Percentiles rank a stretch among this genome's conserved stretches.
These are phyloP conservation scores for Byasa hedistus DNA, from an alignment of 2,888 invertebrate species.

Conservation along the genomic window DNA sequence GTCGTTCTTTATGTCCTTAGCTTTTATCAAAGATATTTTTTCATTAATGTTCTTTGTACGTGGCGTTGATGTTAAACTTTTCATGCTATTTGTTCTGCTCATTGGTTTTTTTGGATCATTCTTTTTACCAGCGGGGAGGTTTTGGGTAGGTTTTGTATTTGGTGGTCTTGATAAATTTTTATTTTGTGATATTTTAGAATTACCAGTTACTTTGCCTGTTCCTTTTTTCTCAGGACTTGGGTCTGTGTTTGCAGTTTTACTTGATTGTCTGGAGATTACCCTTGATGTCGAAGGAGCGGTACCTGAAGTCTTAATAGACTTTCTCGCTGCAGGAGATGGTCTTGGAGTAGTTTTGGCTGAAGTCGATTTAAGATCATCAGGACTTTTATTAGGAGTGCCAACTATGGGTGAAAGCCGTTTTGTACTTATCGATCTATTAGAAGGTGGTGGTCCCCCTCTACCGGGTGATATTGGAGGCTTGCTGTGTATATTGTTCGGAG, in stretches of 20 bases:
- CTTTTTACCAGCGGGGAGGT: constrained; percentile 52
- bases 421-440: constrained; percentile 66
- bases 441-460: constrained; percentile 70
- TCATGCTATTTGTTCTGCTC: constrained; percentile 66
- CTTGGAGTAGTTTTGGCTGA: constrained; percentile 58
- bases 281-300: constrained; percentile 66
- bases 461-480: constrained; percentile 76
- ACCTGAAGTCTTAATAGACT: constrained; percentile 59
- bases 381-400: constrained; percentile 75
- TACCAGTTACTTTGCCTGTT: constrained; percentile 43
- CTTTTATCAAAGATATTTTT: constrained; percentile 61
- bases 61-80: constrained; percentile 63
- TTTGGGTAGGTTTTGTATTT: constrained; percentile 56
- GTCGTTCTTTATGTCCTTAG: constrained; percentile 59
- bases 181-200: constrained; percentile 35
- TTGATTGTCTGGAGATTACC: constrained; percentile 68
- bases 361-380: constrained; percentile 62
- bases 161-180: constrained; percentile 57
- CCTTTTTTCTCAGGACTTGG: constrained; percentile 67
- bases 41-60: constrained; percentile 66
- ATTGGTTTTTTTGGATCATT: constrained; percentile 63
- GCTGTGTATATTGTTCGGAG: constrained; percentile 64
- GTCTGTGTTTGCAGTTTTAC: constrained; percentile 65
- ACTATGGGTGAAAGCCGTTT: constrained; percentile 75
- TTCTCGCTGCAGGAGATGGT: constrained; percentile 52